Conservation (phyloP, 2,113 vertebrate species). For the Scytalopus superciliaris region DNA sequence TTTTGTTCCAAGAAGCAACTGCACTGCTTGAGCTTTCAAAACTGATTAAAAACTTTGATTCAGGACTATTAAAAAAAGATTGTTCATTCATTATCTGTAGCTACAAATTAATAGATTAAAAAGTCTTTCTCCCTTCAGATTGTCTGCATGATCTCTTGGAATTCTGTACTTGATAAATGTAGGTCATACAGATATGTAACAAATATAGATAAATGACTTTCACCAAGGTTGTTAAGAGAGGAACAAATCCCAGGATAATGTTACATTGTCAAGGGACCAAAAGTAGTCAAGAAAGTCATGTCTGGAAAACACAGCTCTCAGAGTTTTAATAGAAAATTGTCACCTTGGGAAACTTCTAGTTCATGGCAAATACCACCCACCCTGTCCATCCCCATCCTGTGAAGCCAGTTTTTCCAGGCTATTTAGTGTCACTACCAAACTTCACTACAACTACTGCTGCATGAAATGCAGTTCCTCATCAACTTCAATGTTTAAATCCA, state of each 20-base stretch:
- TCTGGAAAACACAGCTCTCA: background rate
- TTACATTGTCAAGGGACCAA: slow-evolving; percentile 54
- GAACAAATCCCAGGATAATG: slow-evolving; percentile 24
- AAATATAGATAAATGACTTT: slow-evolving; percentile 60
- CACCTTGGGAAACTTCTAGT: slow-evolving; percentile 26
- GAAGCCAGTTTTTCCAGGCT: background rate
- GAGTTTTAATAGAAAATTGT: slow-evolving; percentile 60
- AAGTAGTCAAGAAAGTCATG: slow-evolving; percentile 34
- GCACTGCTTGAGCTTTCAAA: background rate
- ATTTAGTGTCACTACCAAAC: background rate
- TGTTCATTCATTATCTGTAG: slow-evolving; percentile 9
- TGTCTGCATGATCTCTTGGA: background rate
- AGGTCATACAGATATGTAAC: slow-evolving; percentile 17
- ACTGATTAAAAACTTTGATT: slow-evolving; percentile 12
- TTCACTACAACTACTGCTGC: background rate
- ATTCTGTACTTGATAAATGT: slow-evolving; percentile 26
- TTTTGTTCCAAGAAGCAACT: background rate
- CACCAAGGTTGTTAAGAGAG: slow-evolving; percentile 28
- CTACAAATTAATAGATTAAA: slow-evolving; percentile 38
- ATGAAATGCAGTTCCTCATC: background rate
- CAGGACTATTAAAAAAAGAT: background rate
- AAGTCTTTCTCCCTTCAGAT: background rate
- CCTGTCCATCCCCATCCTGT: background rate
- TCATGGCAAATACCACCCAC: background rate
- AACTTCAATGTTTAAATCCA: background rate